Base-by-base conservation (phyloP, 1,140 invertebrate genomes). In the Cyclargus thomasi region DNA sequence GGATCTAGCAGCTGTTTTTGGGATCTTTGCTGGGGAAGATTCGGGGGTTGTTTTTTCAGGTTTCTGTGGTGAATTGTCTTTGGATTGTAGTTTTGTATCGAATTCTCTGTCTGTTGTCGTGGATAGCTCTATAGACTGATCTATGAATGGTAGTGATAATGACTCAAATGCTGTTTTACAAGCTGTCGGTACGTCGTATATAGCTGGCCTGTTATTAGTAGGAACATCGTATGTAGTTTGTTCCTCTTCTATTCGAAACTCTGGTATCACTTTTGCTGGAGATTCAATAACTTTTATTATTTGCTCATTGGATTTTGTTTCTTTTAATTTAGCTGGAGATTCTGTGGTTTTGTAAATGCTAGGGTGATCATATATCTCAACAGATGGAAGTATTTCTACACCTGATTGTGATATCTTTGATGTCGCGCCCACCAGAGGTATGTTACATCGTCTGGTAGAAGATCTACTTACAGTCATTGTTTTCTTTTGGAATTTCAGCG, bases 371-470 rank as follows among this genome's bases (percentile, higher is more conserved):
- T 91, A 91, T 62, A 91, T 90, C 71, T 91, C 90, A 8, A 90
- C 84, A 68, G 87, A 87, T 8, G 85, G 75, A 70, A 90, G 69
- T 74, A 89, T 82, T 71, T 91, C 86, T 35, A 91, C 79, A 55
- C 91, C 82, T n/a, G 91, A 86, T 69, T 91, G 88, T 16, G 91
- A 89, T 73, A 91, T 90, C 65, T 91, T 91, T 7, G 90, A 91
- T 1, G 90, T 91, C 4, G 88, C 87, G 39, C 88, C 90, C 14
- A 91, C 85, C 69, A 91, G 71, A 57, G 89, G 91, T 70, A 91
- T 91, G 67, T 91, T 91, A 47, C 83, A 88, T 70, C 77, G 78
- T 65, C 91, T 80, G 5, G 75, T 83, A 0, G 88, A 91, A 10
- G 85, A 83, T 77, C 87, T 85, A 4, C 77, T 79, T 63, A 83